Evolutionary conservation across 2,113 vertebrate genomes (phyloP).

Genomic region (Sorex fumeus): DNA sequence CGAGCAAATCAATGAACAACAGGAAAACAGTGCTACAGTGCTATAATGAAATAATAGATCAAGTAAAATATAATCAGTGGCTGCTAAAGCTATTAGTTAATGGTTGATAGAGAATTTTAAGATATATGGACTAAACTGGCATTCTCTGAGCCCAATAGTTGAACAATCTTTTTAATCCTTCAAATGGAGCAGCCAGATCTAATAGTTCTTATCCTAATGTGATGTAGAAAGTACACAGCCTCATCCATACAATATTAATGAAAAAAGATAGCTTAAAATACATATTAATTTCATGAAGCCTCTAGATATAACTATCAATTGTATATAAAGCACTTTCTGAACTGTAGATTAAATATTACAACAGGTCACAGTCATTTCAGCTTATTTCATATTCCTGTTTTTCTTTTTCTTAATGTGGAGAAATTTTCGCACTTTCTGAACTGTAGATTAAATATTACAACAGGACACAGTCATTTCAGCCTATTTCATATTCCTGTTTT

Average conservation of each 20-base stretch:
- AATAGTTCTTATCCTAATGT: background rate
- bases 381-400: conserved; percentile 1
- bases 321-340: conserved; percentile 22
- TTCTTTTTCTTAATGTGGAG: conserved; percentile 34
- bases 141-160: background rate
- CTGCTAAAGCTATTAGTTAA: background rate
- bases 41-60: conserved; percentile 17
- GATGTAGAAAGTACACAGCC: background rate
- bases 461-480: background rate
- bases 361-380: background rate
- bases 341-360: background rate
- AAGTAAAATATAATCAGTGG: background rate
- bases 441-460: background rate
- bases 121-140: background rate
- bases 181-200: background rate
- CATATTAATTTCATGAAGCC: conserved; percentile 25
- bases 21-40: too few relatives aligned
- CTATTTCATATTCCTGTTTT: conserved; percentile 24
- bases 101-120: background rate
- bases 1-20: too few relatives aligned
- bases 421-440: conserved; percentile 15
- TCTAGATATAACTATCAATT: background rate
- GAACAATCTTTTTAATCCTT: background rate
- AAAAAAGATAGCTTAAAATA: background rate
- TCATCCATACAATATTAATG: background rate